phyloP scores from a whole-genome alignment of 2,113 vertebrate species.

The Silurus meridionalis region DNA sequence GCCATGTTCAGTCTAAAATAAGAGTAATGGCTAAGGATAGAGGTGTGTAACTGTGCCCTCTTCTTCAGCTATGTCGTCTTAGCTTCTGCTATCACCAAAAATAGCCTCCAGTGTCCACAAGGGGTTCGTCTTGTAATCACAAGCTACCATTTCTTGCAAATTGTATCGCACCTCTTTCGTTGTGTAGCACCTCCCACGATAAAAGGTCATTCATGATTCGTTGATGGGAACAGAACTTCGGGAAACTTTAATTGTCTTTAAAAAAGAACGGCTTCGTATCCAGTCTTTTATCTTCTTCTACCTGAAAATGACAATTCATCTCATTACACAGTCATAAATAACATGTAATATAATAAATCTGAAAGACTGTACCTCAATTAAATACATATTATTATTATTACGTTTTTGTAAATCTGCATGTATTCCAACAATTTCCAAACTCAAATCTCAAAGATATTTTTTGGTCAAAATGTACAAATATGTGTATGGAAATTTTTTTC shows the following conservation, averaged over 20 bases:
- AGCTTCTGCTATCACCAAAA: not conserved
- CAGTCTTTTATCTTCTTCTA: not conserved
- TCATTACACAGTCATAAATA: not conserved
- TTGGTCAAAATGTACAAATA: not conserved
- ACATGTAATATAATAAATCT: not conserved
- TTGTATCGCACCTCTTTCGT: not conserved
- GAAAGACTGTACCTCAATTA: not conserved
- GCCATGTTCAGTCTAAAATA: constrained; percentile 17
- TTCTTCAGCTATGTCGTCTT: not conserved
- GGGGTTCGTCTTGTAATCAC: not conserved
- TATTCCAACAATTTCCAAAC: not conserved
- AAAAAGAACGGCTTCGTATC: not conserved
- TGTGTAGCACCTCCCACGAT: not conserved
- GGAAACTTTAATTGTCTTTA: not conserved
- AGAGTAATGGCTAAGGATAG: not conserved
- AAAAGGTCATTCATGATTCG: not conserved
- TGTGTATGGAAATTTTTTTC: not conserved
- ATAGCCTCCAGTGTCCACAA: not conserved
- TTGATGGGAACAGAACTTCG: not conserved
- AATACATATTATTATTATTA: not conserved
- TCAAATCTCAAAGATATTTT: not conserved
- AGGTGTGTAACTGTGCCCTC: not conserved
- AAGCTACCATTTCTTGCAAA: not conserved
- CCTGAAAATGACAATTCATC: constrained; percentile 27
- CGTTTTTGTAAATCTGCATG: not conserved